Evolutionary conservation across 2,113 vertebrate genomes (phyloP).

Genomic region (Seriola quinqueradiata): DNA sequence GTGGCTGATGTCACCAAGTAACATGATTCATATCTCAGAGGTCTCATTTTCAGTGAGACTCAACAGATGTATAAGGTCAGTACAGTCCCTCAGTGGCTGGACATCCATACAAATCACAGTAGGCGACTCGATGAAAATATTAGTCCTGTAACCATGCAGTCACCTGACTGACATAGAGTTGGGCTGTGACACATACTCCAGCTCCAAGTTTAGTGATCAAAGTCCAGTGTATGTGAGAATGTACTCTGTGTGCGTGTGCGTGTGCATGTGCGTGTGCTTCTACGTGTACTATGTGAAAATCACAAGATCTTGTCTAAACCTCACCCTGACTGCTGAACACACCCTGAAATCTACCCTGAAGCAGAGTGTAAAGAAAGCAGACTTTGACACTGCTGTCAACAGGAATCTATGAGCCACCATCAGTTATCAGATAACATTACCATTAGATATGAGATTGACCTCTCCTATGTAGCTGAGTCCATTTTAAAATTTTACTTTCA

Average conservation of each 20-base stretch:
- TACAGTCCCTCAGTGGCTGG: not conserved
- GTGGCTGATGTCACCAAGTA: not conserved
- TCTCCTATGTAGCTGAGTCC: not conserved
- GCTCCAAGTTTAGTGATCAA: conserved; percentile 57
- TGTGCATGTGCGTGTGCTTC: too few relatives aligned
- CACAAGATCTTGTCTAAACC: conserved; percentile 52
- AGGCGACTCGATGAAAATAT: conserved; percentile 9
- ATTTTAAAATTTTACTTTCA: not conserved
- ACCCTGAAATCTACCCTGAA: conserved; percentile 48
- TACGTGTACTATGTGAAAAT: conserved; percentile 30
- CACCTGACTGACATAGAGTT: conserved; percentile 47
- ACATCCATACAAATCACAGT: conserved; percentile 4
- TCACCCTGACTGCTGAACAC: conserved; percentile 35
- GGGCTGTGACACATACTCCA: conserved; percentile 46
- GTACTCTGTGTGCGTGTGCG: not conserved
- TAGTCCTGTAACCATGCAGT: conserved; percentile 17
- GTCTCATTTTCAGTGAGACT: conserved; percentile 1
- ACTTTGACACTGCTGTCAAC: conserved; percentile 48
- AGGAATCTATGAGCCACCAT: conserved; percentile 17
- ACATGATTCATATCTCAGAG: conserved; percentile 21
- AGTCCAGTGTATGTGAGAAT: conserved; percentile 53
- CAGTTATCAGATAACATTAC: conserved; percentile 12
- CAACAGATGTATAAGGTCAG: not conserved
- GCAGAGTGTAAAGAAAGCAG: conserved; percentile 29
- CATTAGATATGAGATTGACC: conserved; percentile 20